phyloP scores from a whole-genome alignment of 2,888 invertebrate species.

The Perdita meconis region DNA sequence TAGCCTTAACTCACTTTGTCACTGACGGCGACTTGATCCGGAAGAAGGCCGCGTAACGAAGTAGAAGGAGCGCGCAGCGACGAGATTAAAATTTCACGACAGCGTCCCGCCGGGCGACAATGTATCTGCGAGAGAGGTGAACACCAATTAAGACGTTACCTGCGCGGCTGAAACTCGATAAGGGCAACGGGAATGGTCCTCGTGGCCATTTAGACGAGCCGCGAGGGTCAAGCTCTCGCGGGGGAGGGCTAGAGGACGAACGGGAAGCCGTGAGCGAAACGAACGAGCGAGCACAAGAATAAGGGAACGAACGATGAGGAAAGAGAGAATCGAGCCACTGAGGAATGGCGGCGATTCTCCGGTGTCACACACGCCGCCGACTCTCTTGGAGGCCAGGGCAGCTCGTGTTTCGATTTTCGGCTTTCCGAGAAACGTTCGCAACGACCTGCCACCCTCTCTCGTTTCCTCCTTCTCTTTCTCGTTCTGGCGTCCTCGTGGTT shows the following conservation, averaged over 20 bases:
- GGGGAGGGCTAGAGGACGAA: background rate
- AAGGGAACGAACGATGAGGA: slow-evolving; percentile 36
- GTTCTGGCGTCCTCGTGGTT: slow-evolving; percentile 24
- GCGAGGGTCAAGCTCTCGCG: slow-evolving; percentile 21
- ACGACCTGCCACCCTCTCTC: slow-evolving; percentile 30
- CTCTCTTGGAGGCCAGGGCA: slow-evolving; percentile 59
- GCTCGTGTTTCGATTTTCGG: slow-evolving; percentile 81
- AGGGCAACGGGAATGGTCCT: slow-evolving; percentile 62
- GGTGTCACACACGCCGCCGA: slow-evolving; percentile 79
- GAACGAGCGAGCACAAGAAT: background rate
- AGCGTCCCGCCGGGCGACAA: slow-evolving; percentile 56
- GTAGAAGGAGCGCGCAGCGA: background rate
- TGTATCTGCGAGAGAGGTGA: slow-evolving; percentile 61
- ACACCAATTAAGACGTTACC: slow-evolving; percentile 71
- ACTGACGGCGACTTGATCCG: too few relatives aligned
- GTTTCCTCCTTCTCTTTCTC: slow-evolving; percentile 11
- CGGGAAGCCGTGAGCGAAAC: background rate
- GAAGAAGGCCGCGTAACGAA: background rate
- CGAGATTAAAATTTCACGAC: slow-evolving; percentile 57
- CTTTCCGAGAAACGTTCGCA: slow-evolving; percentile 78
- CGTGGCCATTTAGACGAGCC: slow-evolving; percentile 53
- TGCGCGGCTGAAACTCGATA: slow-evolving; percentile 70
- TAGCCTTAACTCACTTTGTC: too few relatives aligned
- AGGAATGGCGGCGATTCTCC: slow-evolving; percentile 77
- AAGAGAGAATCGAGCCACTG: slow-evolving; percentile 64